Base-by-base conservation (phyloP, 1,140 invertebrate species). In the Drosophila carrolli region DNA sequence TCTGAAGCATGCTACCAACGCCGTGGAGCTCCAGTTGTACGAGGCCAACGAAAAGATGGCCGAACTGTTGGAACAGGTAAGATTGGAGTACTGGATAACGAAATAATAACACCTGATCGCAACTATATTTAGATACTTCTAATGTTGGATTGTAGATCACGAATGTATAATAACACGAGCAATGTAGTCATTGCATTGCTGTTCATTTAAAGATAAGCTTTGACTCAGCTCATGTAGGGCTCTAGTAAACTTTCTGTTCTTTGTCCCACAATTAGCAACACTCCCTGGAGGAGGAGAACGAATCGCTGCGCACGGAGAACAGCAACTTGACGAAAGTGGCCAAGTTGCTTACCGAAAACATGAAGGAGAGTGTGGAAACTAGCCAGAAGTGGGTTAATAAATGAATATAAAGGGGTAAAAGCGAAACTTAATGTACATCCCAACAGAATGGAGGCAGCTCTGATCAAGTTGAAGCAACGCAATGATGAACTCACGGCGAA, bases 1-100 rank as follows among this genome's bases (percentile, higher is more conserved):
- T 1, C 67, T 92, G 0, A 92, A 92, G 50, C 75, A 86, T 29
- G 37, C 83, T 32, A 90, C 83, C 14, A 92, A 81, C 40, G 68
- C 74, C 1, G 91, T 92, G 9, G 92, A 92, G 27, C 63, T 92
- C 27, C 92, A 92, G 51, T 67, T 92, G 27, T 92, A 92, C 40
- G 92, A 92, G 56, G 92, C 92, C 43, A 92, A 92, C 53, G 92
- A 92, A 54, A 92, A 92, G 62, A 92, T 92, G 60, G 68, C 92
- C 0, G 92, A 92, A 54, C 57, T 92, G 4, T 51, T 92, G 47
- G 92, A 92, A 57, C 90, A 90, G 43, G 91, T 92, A 54, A 80
- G 75, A 73, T 14, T 23, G 23, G 3, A 32, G 29, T 7, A 8
- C 29, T 6, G 29, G 7, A 32, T 1, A 32, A 8, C 23, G 23